Evolutionary conservation across 2,888 invertebrate genomes (phyloP), one percentile per base, ranked within the genome.

Genomic region (Eristalis arbustorum): DNA sequence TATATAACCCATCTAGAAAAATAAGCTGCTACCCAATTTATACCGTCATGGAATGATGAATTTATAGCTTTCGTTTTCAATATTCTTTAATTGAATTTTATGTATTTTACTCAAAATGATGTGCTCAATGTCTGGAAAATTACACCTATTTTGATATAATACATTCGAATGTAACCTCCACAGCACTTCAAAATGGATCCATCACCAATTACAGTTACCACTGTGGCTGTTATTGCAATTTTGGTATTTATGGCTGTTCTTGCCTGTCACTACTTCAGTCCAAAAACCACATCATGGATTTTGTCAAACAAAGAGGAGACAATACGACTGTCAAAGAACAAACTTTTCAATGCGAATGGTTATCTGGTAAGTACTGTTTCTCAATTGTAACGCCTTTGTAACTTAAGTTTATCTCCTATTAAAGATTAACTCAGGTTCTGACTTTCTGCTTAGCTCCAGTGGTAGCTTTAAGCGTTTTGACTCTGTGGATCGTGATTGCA

Each of bases 391-490:
- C 31, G n/a, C 10, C 2, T 18, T 40, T 14, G 31, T 2, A 14
- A n/a, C 10, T 13, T 6, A 68, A 2, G 18, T 14, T 3, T 23
- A 34, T 57, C 49, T 25, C 69, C 74, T 76, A 13, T 22, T 91
- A 14, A 91, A 95, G 95, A 94, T 95, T 42, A 94, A 94, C 89
- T 95, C 95, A 0, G 95, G 95, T 83, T 95, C 95, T 2, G 95
- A 95, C 90, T 94, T 95, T 82, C 93, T 94, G 84, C 91, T 95
- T 73, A 95, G 95, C 89, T 93, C 94, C 42, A 94, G 94, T 67
- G 95, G 95, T 64, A 95, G 94, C 89, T 95, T 95, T 91, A 95
- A 95, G 89, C 93, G 95, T 57, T 95, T 95, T 90, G 95, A 95
- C 89, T 94, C 94, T 14, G 94, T 95, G 42, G 95, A 95, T 89